Percentiles rank a stretch among this genome's conserved stretches.
Evolutionary conservation across 2,797 vertebrate species (phyloP).

Genomic region (Argyrosomus regius): DNA sequence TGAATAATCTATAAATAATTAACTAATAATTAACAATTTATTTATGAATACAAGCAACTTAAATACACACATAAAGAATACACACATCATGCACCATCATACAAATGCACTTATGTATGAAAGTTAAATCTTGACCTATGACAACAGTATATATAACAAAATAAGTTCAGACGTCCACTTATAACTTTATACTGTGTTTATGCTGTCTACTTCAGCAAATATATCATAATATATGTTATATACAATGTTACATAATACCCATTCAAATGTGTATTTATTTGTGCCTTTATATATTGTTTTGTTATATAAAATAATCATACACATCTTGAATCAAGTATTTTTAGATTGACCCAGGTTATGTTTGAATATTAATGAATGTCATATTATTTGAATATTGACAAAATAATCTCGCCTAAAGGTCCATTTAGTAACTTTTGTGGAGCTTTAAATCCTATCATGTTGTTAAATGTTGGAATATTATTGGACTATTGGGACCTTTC

Average conservation of each 20-base stretch:
- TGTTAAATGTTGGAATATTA: not conserved
- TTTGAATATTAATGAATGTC: not conserved
- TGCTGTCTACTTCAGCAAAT: not conserved
- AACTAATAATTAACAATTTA: not conserved
- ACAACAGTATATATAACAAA: not conserved
- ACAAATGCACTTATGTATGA: not conserved
- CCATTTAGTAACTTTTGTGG: not conserved
- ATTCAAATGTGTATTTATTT: conserved; percentile 7
- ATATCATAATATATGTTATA: not conserved
- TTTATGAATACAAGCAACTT: not conserved
- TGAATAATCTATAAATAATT: not conserved
- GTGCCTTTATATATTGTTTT: not conserved
- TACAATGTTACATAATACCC: not conserved
- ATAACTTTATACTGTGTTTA: not conserved
- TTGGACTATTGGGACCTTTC: not conserved
- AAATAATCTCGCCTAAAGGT: not conserved
- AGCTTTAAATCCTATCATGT: not conserved
- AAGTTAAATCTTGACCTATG: not conserved
- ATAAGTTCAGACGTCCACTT: not conserved
- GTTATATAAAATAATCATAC: not conserved
- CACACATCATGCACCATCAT: not conserved
- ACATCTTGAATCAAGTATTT: not conserved
- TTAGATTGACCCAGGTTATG: not conserved
- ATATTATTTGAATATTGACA: not conserved
- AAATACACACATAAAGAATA: not conserved